These are phyloP conservation scores for Podarcis muralis DNA, from an alignment of 2,113 vertebrate species.

Conservation along the genomic window DNA sequence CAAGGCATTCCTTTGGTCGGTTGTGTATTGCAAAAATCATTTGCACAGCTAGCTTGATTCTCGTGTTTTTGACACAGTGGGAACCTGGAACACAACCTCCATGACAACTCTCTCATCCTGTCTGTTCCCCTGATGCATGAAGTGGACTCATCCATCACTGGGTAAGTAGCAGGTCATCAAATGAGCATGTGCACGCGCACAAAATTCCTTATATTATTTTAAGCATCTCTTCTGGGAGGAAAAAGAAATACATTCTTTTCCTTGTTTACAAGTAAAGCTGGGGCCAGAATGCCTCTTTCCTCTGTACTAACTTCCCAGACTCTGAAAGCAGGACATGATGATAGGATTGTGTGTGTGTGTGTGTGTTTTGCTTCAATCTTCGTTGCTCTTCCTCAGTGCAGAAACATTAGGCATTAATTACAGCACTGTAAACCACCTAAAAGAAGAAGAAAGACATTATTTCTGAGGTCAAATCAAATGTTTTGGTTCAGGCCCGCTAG, in stretches of 20 bases:
- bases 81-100: slow-evolving; percentile 85
- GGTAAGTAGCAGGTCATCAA: slow-evolving; percentile 78
- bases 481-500: slow-evolving; percentile 26
- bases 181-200: slow-evolving; percentile 8
- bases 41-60: slow-evolving; percentile 22
- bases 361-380: not conserved
- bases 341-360: not conserved
- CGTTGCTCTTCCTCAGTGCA: not conserved
- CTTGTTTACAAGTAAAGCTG: slow-evolving; percentile 7
- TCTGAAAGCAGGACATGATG: slow-evolving; percentile 38
- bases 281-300: slow-evolving; percentile 17
- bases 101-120: slow-evolving; percentile 88
- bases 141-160: slow-evolving; percentile 90
- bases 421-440: not conserved
- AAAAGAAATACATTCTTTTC: slow-evolving; percentile 27
- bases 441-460: slow-evolving; percentile 1
- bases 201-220: slow-evolving; percentile 33
- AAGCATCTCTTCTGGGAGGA: slow-evolving; percentile 1
- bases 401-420: slow-evolving; percentile 27
- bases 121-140: slow-evolving; percentile 90
- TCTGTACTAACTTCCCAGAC: slow-evolving; percentile 30
- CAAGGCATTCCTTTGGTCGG: not conserved
- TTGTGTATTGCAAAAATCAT: not conserved
- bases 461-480: slow-evolving; percentile 29
- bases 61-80: slow-evolving; percentile 75